A percentile compares a stretch with the other conserved stretches of the same genome.
Evolutionary conservation across 2,888 invertebrate species (phyloP).

Genomic region (Dorcus hopei): DNA sequence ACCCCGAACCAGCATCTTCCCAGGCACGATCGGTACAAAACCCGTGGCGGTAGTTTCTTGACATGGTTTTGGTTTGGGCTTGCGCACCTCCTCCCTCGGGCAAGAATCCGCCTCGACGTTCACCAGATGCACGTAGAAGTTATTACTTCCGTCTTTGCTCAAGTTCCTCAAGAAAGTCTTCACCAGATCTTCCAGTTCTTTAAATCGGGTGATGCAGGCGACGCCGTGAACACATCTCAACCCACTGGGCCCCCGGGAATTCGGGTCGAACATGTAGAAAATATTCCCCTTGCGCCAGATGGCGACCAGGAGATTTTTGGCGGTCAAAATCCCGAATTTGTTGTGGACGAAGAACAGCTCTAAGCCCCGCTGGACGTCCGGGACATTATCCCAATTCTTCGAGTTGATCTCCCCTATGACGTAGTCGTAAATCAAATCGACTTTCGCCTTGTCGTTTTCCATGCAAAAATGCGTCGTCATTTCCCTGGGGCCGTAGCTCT

Average conservation of each 20-base stretch:
- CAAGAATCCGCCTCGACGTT: slow-evolving; percentile 30
- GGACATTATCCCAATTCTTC: slow-evolving; percentile 28
- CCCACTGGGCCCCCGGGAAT: slow-evolving; percentile 48
- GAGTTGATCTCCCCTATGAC: slow-evolving; percentile 44
- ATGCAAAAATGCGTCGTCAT: slow-evolving; percentile 42
- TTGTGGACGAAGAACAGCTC: slow-evolving; percentile 34
- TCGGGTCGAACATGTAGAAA: slow-evolving; percentile 41
- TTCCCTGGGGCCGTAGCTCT: slow-evolving; percentile 35
- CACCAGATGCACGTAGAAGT: slow-evolving; percentile 39
- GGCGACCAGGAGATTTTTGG: slow-evolving; percentile 34
- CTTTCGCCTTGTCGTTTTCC: slow-evolving; percentile 40
- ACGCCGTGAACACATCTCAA: slow-evolving; percentile 38
- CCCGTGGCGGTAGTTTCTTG: slow-evolving; percentile 14
- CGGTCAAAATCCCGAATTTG: slow-evolving; percentile 34
- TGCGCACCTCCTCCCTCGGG: slow-evolving; percentile 25
- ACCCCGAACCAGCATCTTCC: slow-evolving; percentile 50
- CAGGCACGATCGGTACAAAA: slow-evolving; percentile 23
- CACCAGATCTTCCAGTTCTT: slow-evolving; percentile 34
- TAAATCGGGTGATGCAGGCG: slow-evolving; percentile 45
- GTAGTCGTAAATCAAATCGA: slow-evolving; percentile 39
- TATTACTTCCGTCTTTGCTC: slow-evolving; percentile 35
- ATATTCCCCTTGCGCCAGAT: slow-evolving; percentile 34
- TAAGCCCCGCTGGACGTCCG: slow-evolving; percentile 41
- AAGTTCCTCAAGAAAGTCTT: slow-evolving; percentile 41
- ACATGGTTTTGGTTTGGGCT: slow-evolving; percentile 29